Conservation (phyloP, 1,140 invertebrate species). For the Caenorhabditis elegans region DNA sequence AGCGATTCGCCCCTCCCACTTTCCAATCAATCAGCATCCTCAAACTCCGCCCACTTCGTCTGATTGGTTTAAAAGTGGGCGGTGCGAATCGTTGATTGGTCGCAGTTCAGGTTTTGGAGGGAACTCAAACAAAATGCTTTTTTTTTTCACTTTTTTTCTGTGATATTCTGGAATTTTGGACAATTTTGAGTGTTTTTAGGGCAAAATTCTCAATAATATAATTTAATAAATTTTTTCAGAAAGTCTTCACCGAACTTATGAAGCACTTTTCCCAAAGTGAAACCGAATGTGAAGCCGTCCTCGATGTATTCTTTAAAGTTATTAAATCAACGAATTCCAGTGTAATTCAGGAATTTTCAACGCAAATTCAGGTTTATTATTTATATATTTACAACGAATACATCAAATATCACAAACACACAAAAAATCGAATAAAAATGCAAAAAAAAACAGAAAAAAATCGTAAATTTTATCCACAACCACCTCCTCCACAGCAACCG, state of each 20-base stretch:
- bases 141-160: too few relatives aligned
- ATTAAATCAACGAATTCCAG: not conserved
- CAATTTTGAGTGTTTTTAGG: too few relatives aligned
- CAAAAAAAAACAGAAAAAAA: not conserved
- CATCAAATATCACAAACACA: too few relatives aligned
- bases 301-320: not conserved
- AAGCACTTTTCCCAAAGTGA: not conserved
- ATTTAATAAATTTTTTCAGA: not conserved
- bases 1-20: too few relatives aligned
- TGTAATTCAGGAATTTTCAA: not conserved
- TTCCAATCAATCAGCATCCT: too few relatives aligned
- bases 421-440: not conserved
- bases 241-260: not conserved
- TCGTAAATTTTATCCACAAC: conserved; percentile 1
- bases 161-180: too few relatives aligned
- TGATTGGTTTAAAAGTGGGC: too few relatives aligned
- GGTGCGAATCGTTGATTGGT: too few relatives aligned
- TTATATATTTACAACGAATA: not conserved
- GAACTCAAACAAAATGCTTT: too few relatives aligned
- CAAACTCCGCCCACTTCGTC: too few relatives aligned
- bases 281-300: not conserved
- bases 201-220: not conserved
- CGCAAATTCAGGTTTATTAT: not conserved
- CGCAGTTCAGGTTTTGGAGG: too few relatives aligned
- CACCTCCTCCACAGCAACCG: conserved; percentile 33